These are phyloP conservation scores for Garrulus glandarius DNA, from an alignment of 2,797 vertebrate genomes.

Conservation along the genomic window DNA sequence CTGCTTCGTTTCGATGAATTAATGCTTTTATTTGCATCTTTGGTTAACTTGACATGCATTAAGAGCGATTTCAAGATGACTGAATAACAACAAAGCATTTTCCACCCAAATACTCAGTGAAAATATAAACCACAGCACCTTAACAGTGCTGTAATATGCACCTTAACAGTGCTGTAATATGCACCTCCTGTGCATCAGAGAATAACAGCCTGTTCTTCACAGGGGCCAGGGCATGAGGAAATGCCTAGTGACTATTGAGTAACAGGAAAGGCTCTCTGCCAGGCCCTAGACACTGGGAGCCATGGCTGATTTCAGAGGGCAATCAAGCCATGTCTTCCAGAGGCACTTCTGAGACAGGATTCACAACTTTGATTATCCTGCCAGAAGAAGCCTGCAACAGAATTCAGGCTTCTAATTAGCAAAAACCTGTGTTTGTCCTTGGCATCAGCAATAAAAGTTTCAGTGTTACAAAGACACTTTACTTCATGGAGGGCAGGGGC, in stretches of 20 bases:
- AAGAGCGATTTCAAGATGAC: slow-evolving; percentile 6
- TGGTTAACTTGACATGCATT: background rate
- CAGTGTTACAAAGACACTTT: background rate
- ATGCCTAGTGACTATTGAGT: background rate
- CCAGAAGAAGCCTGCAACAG: background rate
- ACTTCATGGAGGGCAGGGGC: background rate
- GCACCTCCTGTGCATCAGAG: background rate
- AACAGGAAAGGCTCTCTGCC: background rate
- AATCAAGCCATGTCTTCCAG: background rate
- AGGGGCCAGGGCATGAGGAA: background rate
- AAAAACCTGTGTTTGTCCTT: background rate
- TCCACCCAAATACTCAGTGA: background rate
- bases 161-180: background rate
- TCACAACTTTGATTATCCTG: background rate
- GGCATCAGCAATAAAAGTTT: background rate
- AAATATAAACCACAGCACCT: background rate
- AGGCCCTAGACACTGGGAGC: background rate
- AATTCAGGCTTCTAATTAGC: background rate
- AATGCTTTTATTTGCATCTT: background rate
- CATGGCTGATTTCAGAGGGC: background rate
- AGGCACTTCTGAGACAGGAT: background rate
- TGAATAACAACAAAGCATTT: slow-evolving; percentile 32
- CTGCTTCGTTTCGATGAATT: background rate
- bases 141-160: background rate
- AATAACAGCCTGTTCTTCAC: background rate